Conservation (phyloP, 1,140 invertebrate genomes). For the Bombus difficillimus region DNA sequence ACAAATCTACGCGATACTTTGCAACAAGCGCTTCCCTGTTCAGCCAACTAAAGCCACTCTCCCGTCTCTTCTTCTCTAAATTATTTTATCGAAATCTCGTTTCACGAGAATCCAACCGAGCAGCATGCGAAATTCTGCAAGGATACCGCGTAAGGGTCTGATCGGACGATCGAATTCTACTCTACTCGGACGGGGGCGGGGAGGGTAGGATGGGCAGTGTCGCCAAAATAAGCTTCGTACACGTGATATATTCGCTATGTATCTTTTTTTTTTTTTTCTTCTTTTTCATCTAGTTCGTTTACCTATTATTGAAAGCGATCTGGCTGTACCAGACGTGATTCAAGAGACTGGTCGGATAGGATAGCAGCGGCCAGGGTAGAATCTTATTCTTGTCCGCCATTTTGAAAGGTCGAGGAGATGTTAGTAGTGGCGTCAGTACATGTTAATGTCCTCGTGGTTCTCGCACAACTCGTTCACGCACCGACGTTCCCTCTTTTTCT, state of each 20-base stretch:
- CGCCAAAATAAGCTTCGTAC: slow-evolving; percentile 1
- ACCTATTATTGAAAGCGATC: slow-evolving; percentile 78
- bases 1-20: not conserved
- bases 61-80: too few relatives aligned
- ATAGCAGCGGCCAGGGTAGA: slow-evolving; percentile 77
- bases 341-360: slow-evolving; percentile 78
- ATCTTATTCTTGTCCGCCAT: slow-evolving; percentile 82
- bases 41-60: not conserved
- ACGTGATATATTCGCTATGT: not conserved
- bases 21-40: not conserved
- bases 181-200: not conserved
- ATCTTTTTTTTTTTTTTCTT: not conserved
- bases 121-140: slow-evolving; percentile 1
- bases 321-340: slow-evolving; percentile 81
- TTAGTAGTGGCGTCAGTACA: slow-evolving; percentile 58
- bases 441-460: slow-evolving; percentile 48
- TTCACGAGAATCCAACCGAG: not conserved
- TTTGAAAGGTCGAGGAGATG: slow-evolving; percentile 51
- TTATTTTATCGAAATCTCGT: too few relatives aligned
- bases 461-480: slow-evolving; percentile 15
- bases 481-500: slow-evolving; percentile 18
- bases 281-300: slow-evolving; percentile 56
- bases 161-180: not conserved
- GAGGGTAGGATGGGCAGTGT: too few relatives aligned
- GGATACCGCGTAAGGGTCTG: not conserved